These are phyloP conservation scores for Drosophila cardini DNA, from an alignment of 1,140 invertebrate species.

Conservation along the genomic window DNA sequence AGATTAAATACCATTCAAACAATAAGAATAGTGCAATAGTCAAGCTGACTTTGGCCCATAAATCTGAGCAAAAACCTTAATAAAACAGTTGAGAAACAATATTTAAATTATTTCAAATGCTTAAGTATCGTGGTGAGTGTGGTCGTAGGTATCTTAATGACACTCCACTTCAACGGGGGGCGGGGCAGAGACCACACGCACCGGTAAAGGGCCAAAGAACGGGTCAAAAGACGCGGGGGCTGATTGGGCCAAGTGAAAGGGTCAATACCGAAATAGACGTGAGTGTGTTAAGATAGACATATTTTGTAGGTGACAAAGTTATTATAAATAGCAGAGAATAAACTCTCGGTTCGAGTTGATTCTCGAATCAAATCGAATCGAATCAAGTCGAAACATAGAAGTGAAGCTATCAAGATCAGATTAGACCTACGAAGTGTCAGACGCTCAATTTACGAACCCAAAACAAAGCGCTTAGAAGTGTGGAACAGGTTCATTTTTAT, in stretches of 20 bases:
- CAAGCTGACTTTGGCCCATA: neutral
- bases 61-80: constrained; percentile 16
- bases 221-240: constrained; percentile 53
- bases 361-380: neutral
- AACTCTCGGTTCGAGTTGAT: too few relatives aligned
- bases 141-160: constrained; percentile 57
- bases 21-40: neutral
- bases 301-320: constrained; percentile 84
- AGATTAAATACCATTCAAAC: neutral
- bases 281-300: constrained; percentile 59
- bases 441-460: constrained; percentile 80
- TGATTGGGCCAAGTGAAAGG: constrained; percentile 61
- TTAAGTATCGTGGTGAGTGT: constrained; percentile 72
- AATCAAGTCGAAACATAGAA: constrained; percentile 52
- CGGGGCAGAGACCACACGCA: constrained; percentile 69
- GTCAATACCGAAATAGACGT: constrained; percentile 39
- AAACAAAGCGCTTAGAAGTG: constrained; percentile 69
- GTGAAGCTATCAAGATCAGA: constrained; percentile 77
- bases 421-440: constrained; percentile 78
- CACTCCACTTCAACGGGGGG: constrained; percentile 62
- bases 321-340: constrained; percentile 56
- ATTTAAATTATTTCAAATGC: constrained; percentile 74
- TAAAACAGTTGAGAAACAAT: constrained; percentile 19
- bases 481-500: constrained; percentile 65
- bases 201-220: neutral